Evolutionary conservation across 2,888 invertebrate species (phyloP).

Genomic region (Steinernema carpocapsae): DNA sequence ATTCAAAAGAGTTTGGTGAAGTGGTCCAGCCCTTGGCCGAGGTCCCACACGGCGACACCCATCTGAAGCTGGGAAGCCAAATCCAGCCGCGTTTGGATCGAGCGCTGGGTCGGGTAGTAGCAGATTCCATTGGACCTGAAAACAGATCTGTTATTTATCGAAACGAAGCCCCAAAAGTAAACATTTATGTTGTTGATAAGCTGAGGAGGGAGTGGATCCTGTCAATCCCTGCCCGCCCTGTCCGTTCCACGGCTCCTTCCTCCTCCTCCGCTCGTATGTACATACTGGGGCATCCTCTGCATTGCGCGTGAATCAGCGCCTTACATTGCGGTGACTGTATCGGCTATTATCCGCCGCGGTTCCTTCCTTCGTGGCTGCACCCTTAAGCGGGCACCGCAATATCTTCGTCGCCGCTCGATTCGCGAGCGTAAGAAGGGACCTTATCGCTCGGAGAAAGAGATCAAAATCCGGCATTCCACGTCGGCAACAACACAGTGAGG

Average conservation of each 20-base stretch:
- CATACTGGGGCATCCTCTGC: slow-evolving; percentile 10
- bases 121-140: slow-evolving; percentile 5
- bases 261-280: slow-evolving; percentile 12
- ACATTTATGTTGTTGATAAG: slow-evolving; percentile 28
- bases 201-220: slow-evolving; percentile 20
- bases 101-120: slow-evolving; percentile 33
- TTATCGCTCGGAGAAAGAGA: slow-evolving; percentile 17
- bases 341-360: not conserved
- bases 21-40: slow-evolving; percentile 63
- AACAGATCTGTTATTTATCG: slow-evolving; percentile 20
- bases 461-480: slow-evolving; percentile 34
- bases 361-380: not conserved
- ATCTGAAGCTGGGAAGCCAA: slow-evolving; percentile 54
- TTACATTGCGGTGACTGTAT: slow-evolving; percentile 11
- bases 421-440: not conserved
- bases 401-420: not conserved
- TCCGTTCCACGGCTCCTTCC: not conserved
- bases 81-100: slow-evolving; percentile 55
- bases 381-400: not conserved
- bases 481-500: not conserved
- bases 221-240: not conserved
- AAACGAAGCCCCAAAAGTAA: slow-evolving; percentile 17
- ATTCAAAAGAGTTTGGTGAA: slow-evolving; percentile 49
- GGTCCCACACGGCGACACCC: slow-evolving; percentile 65
- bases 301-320: slow-evolving; percentile 16